These are phyloP conservation scores for Drosophila hamatofila DNA, from an alignment of 2,888 invertebrate species.

Conservation along the genomic window DNA sequence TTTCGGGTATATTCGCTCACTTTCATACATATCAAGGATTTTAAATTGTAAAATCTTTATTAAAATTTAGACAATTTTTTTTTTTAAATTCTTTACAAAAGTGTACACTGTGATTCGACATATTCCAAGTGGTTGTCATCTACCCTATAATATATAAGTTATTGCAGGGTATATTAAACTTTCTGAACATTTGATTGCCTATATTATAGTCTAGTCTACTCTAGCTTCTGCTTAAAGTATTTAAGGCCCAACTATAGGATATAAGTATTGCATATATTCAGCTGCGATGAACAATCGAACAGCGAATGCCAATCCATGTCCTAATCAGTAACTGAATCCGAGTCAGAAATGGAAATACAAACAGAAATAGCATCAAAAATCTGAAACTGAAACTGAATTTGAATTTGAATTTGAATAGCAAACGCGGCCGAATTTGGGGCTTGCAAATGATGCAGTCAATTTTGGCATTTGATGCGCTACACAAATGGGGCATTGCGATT, in stretches of 20 bases:
- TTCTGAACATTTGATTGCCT: no score
- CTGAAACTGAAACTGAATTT: constrained; percentile 4
- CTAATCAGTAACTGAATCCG: not conserved
- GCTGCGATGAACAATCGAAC: not conserved
- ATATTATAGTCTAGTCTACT: not conserved
- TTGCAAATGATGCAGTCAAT: constrained; percentile 17
- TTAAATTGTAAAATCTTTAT: no score
- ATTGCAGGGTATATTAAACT: no score
- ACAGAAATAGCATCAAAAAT: not conserved
- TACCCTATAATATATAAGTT: no score
- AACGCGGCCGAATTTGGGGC: not conserved
- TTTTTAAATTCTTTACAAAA: no score
- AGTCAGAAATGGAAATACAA: not conserved
- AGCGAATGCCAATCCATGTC: not conserved
- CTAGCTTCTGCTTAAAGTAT: no score
- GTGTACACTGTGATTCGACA: no score
- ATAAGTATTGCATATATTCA: not conserved
- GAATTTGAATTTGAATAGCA: constrained; percentile 1
- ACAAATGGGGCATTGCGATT: not conserved
- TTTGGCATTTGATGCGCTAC: not conserved
- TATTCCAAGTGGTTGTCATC: no score
- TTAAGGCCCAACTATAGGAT: not conserved
- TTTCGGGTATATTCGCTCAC: no score
- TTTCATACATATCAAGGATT: no score
- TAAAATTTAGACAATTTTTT: no score